phyloP scores from a whole-genome alignment of 1,140 invertebrate species.

The Plodia interpunctella region DNA sequence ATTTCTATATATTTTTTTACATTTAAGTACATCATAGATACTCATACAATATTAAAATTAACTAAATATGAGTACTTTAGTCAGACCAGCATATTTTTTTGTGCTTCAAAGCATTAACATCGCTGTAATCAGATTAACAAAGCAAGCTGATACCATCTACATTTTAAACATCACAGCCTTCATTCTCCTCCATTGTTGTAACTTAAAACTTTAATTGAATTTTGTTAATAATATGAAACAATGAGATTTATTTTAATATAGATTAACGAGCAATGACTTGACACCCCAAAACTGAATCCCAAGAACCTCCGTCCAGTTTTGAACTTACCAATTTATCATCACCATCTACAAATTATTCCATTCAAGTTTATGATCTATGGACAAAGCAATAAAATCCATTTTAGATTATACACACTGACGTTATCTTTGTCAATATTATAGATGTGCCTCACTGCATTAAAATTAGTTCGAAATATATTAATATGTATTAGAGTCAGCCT shows the following conservation, averaged over 20 bases:
- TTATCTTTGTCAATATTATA: slow-evolving; percentile 40
- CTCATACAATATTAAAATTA: background rate
- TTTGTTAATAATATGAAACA: slow-evolving; percentile 60
- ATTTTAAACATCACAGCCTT: background rate
- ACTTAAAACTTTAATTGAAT: slow-evolving; percentile 49
- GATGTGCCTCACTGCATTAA: slow-evolving; percentile 49
- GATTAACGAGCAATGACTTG: slow-evolving; percentile 72
- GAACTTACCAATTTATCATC: slow-evolving; percentile 22
- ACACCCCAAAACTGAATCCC: slow-evolving; percentile 49
- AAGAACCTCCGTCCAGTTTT: slow-evolving; percentile 29
- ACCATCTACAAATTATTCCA: slow-evolving; percentile 19
- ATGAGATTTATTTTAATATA: slow-evolving; percentile 72
- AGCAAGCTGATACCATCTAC: slow-evolving; percentile 4
- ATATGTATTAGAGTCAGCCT: slow-evolving; percentile 69
- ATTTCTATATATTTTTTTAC: background rate
- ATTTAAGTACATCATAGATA: too few species aligned
- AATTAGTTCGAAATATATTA: slow-evolving; percentile 65
- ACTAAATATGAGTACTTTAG: background rate
- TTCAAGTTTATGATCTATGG: slow-evolving; percentile 26
- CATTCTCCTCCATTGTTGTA: slow-evolving; percentile 20
- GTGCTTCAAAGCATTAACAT: background rate
- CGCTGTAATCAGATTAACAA: slow-evolving; percentile 3
- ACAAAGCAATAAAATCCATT: slow-evolving; percentile 7
- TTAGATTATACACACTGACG: background rate
- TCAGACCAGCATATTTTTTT: background rate